Base-by-base conservation (phyloP, 2,888 invertebrate species). In the Chironomus riparius region DNA sequence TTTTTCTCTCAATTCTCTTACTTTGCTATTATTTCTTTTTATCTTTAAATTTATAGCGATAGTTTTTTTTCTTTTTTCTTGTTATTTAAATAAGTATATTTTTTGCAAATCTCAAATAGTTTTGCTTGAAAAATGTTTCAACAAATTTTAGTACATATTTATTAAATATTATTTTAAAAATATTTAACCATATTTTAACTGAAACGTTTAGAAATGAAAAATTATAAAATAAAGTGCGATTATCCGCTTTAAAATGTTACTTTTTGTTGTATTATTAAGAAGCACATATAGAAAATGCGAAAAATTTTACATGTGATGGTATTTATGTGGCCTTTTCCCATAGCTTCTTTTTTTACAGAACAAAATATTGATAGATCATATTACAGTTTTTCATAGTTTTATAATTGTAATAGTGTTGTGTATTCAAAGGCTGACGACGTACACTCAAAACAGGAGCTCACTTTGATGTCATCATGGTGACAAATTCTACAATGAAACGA, bases 401-500 rank as follows among this genome's bases (percentile, higher is more conserved):
- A 38, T 21, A 18, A 28, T 73, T 73, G 73, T 73, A 62, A 56
- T 73, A 73, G 62, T 70, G 70, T 70, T 87, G 86, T 56, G 56
- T 56, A 86, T 86, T 87, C 86, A 85, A 87, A 85, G 85, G 86
- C 85, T 85, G 82, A 56, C 38, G 38, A 72, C 72, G 70, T 56
- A 70, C 47, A 70, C 70, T 48, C 50, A 56, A 83, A 88, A 88
- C 89, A 90, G 87, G 88, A 87, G 90, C 90, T 95, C 94, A 95
- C 93, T 95, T 95, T 90, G 95, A 95, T 90, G 95, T 95, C 95
- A 95, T 95, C 95, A 95, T 95, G 90, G 95, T 95, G 90, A 95
- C 95, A 90, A 95, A 95, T 91, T 95, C 95, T 95, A 91, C 48
- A 92, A 91, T 83, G 85, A 10, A 56, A 82, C 82, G 81, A 79